Conservation (phyloP, 2,888 invertebrate species). For the Phyllotreta cruciferae region DNA sequence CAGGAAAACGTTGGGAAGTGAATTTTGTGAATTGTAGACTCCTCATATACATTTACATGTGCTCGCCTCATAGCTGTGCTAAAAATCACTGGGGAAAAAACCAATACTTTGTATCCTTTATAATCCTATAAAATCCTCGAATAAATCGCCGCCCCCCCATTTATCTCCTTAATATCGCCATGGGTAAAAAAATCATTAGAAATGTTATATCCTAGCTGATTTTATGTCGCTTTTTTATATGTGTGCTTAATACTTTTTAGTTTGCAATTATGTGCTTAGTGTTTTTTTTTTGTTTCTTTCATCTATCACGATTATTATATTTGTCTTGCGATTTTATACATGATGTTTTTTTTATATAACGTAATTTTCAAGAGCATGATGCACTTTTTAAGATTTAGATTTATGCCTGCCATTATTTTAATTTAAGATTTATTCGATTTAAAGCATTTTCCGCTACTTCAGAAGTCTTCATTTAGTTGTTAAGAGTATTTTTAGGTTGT, state of each 20-base stretch:
- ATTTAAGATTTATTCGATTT: background rate
- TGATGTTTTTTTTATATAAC: conserved; percentile 31
- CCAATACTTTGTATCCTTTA: conserved; percentile 36
- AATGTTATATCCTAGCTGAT: conserved; percentile 47
- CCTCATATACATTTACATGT: conserved; percentile 55
- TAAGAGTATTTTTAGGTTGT: too few species aligned
- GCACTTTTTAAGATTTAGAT: conserved; percentile 13
- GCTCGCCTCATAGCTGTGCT: conserved; percentile 60
- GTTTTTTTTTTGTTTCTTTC: conserved; percentile 41
- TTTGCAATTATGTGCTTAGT: conserved; percentile 46
- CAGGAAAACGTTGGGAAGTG: conserved; percentile 19
- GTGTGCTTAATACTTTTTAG: background rate
- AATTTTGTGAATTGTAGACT: conserved; percentile 16
- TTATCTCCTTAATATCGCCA: conserved; percentile 43
- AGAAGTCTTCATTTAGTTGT: background rate
- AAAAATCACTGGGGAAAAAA: conserved; percentile 54
- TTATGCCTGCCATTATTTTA: conserved; percentile 1
- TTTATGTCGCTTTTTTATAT: conserved; percentile 45
- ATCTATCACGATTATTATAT: conserved; percentile 34
- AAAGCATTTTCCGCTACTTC: background rate
- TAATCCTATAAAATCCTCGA: conserved; percentile 36
- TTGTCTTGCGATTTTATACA: conserved; percentile 34
- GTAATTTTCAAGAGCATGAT: conserved; percentile 20
- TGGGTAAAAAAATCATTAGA: conserved; percentile 44
- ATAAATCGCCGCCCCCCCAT: conserved; percentile 25